Conservation (phyloP, 2,113 vertebrate genomes). For the Hiodon alosoides region DNA sequence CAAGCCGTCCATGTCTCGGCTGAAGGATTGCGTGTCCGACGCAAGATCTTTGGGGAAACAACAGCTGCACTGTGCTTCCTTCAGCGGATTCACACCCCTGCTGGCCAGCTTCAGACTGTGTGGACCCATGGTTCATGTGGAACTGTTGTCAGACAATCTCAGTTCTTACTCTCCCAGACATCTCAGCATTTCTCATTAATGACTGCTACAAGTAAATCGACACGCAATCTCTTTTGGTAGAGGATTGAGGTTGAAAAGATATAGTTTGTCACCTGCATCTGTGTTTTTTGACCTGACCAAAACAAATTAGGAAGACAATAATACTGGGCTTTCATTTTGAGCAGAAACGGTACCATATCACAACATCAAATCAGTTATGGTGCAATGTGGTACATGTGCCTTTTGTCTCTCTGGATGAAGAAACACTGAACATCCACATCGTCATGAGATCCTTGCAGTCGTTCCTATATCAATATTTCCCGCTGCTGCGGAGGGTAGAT, state of each 20-base stretch:
- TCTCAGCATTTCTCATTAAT: slow-evolving; percentile 33
- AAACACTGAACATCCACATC: too few species aligned
- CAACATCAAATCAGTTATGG: too few species aligned
- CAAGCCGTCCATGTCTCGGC: not conserved
- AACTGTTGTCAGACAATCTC: not conserved
- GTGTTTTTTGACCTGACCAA: not conserved
- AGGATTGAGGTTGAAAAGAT: slow-evolving; percentile 19
- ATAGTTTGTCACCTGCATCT: slow-evolving; percentile 1
- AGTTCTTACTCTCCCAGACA: not conserved
- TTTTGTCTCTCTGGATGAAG: too few species aligned
- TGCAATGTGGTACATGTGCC: too few species aligned
- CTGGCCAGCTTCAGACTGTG: slow-evolving; percentile 16
- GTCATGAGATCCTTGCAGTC: too few species aligned
- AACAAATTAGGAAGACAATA: not conserved
- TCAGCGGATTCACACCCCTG: too few species aligned
- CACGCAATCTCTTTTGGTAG: slow-evolving; percentile 17
- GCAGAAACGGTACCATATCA: too few species aligned
- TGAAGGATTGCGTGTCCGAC: not conserved
- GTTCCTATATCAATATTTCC: slow-evolving; percentile 24
- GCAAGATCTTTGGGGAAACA: too few species aligned
- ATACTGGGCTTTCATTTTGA: too few species aligned
- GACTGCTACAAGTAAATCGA: slow-evolving; percentile 31
- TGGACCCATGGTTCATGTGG: slow-evolving; percentile 14
- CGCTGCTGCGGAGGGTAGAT: slow-evolving; percentile 22
- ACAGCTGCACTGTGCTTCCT: too few species aligned